Base-by-base conservation (phyloP, 2,888 invertebrate genomes). In the Luffia ferchaultella region DNA sequence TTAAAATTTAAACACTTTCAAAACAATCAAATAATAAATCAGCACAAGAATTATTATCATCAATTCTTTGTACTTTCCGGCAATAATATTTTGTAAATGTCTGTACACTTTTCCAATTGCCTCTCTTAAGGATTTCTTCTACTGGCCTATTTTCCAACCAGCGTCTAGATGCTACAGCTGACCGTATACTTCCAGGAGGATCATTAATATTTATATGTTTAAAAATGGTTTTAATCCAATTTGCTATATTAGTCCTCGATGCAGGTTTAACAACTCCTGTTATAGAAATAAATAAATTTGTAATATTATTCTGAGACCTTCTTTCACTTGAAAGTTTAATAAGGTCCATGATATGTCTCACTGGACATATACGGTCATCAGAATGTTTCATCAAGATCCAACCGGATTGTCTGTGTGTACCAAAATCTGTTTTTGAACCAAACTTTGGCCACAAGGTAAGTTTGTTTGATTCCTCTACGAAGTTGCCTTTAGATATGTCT, bases 81-180 rank as follows among this genome's bases (percentile, higher is more conserved):
- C 50, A 54, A 45, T 54, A 54, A 48, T 52, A 51, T 51, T 49
- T 54, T 16, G 51, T 42, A 12, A 54, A 46, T 19, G 49, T 54
- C 7, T 42, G 49, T 18, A 49, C 51, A 30, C 54, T 52, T 19
- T 42, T 51, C 53, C 54, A 53, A 41, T 54, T 54, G 18, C 54
- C 54, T 42, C 47, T 54, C 20, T 46, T 52, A 50, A 54, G 48
- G 42, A 54, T 50, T 42, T 30, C 43, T 20, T 54, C 54, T 3
- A 54, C 17, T 16, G 49, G 50, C n/a, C 52, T 42, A 17, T 52
- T 51, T 17, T 48, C 45, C 2, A 30, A 16, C n/a, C 30, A 46
- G 18, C 45, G 49, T n/a, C n/a, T n/a, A 44, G 50, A 53, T 20
- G 50, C 51, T 17, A 53, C 54, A 15, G 54, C 54, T 16, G 51